These are phyloP conservation scores for Gallinago paraguaiae DNA, from an alignment of 2,113 vertebrate genomes.

Conservation along the genomic window DNA sequence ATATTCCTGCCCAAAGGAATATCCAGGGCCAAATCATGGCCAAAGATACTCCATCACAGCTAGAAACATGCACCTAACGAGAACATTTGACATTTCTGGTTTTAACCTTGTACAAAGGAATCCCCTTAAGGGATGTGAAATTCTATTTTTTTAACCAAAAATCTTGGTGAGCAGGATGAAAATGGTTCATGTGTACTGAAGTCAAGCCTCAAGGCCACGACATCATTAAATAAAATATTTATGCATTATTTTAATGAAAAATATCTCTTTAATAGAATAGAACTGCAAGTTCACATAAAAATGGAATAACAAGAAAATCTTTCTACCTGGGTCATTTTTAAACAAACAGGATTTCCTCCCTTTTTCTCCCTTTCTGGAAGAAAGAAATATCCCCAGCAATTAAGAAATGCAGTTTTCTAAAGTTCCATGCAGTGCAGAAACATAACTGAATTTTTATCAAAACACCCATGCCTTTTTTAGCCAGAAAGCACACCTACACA, in stretches of 20 bases:
- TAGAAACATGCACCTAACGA: background rate
- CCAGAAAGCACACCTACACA: background rate
- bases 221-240: conserved; percentile 44
- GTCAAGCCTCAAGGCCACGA: background rate
- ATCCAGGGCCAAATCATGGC: conserved; percentile 21
- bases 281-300: background rate
- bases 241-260: conserved; percentile 54
- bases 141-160: background rate
- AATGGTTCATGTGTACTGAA: background rate
- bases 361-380: background rate
- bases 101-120: background rate
- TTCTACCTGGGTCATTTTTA: background rate
- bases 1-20: conserved; percentile 29
- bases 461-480: background rate
- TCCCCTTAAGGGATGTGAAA: background rate
- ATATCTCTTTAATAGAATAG: background rate
- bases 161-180: no score
- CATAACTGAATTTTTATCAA: background rate
- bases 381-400: background rate
- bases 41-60: background rate
- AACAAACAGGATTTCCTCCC: background rate
- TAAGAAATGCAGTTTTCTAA: background rate
- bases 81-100: conserved; percentile 15
- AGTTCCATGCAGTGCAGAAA: background rate
- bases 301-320: background rate